Evolutionary conservation across 2,113 vertebrate species (phyloP).

Genomic region (Pangasianodon gigas): DNA sequence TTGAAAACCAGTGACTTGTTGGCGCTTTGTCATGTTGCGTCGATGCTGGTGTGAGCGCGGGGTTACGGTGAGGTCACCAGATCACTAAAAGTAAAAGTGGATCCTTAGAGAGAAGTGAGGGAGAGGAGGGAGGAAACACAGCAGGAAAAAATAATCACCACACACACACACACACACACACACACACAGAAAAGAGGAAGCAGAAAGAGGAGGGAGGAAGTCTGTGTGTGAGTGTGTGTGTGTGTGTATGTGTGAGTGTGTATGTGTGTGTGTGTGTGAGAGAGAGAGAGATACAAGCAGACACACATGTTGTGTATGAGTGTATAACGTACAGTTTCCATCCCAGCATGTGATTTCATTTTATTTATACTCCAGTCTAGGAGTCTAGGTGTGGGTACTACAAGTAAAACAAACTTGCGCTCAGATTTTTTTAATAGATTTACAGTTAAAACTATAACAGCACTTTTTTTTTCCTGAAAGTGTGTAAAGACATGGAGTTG

Average conservation of each 20-base stretch:
- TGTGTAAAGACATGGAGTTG: too few relatives aligned
- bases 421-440: not conserved
- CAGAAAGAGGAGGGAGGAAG: not conserved
- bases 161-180: not conserved
- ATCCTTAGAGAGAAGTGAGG: constrained; percentile 1
- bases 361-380: not conserved
- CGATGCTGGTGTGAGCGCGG: not conserved
- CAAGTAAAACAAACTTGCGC: not conserved
- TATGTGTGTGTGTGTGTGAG: not conserved
- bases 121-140: not conserved
- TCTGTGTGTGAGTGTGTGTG: not conserved
- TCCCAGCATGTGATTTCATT: not conserved
- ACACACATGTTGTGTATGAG: not conserved
- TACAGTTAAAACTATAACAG: too few relatives aligned
- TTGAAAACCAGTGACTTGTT: not conserved
- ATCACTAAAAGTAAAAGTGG: not conserved
- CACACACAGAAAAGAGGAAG: not conserved
- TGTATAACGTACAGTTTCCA: constrained; percentile 9
- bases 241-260: not conserved
- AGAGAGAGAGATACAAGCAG: not conserved
- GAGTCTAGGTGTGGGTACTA: not conserved
- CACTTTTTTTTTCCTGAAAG: too few relatives aligned
- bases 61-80: constrained; percentile 9
- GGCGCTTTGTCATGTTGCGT: not conserved
- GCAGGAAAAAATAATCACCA: constrained; percentile 4